A percentile compares a stretch with the other conserved stretches of the same genome.
These are phyloP conservation scores for Limnephilus rhombicus DNA, from an alignment of 2,888 invertebrate species.

Conservation along the genomic window DNA sequence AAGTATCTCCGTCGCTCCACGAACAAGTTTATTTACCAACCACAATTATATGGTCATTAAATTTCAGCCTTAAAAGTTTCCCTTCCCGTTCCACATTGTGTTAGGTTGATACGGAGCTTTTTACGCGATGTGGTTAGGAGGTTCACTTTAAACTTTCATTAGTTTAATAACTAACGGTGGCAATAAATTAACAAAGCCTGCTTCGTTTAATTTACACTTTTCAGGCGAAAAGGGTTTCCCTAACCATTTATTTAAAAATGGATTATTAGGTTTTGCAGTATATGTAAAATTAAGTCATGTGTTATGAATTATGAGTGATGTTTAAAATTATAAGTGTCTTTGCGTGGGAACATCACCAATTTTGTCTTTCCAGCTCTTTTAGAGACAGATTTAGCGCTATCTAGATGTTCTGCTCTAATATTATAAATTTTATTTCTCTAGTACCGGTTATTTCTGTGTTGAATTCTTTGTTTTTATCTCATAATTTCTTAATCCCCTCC, in stretches of 20 bases:
- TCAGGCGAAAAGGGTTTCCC: not conserved
- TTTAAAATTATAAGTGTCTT: not conserved
- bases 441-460: no score
- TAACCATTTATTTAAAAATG: not conserved
- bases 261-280: not conserved
- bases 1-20: conserved; percentile 15
- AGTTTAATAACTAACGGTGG: conserved; percentile 46
- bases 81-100: conserved; percentile 3
- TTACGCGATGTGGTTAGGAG: conserved; percentile 40
- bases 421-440: no score
- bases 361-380: no score
- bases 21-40: not conserved
- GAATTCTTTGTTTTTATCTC: no score
- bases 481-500: no score
- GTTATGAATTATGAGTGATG: not conserved
- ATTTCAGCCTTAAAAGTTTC: conserved; percentile 46
- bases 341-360: no score
- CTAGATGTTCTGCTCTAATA: no score
- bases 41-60: conserved; percentile 42
- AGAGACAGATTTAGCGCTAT: no score
- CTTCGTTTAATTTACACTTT: conserved; percentile 32
- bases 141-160: conserved; percentile 42
- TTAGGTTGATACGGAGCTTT: conserved; percentile 40
- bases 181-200: conserved; percentile 46
- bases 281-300: not conserved